These are phyloP conservation scores for Thymelicus acteon DNA, from an alignment of 2,888 invertebrate species.

Conservation along the genomic window DNA sequence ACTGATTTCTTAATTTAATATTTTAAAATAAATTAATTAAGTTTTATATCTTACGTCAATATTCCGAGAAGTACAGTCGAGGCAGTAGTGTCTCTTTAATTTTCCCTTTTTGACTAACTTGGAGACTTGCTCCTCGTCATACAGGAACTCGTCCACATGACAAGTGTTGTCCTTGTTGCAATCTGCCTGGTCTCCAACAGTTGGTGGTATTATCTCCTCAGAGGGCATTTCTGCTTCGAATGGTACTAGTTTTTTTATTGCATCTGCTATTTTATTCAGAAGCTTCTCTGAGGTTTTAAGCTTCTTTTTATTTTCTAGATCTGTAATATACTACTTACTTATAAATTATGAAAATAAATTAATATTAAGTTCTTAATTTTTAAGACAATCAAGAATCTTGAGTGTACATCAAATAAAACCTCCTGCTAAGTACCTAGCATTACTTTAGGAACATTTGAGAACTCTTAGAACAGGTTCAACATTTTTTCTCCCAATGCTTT, in stretches of 20 bases:
- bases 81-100: constrained; percentile 66
- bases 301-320: constrained; percentile 60
- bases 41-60: constrained; percentile 52
- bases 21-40: too few relatives aligned
- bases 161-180: constrained; percentile 78
- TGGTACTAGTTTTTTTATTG: constrained; percentile 68
- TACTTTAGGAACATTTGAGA: too few relatives aligned
- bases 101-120: constrained; percentile 63
- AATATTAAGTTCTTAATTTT: too few relatives aligned
- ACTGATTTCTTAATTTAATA: too few relatives aligned
- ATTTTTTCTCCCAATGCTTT: too few relatives aligned
- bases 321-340: constrained; percentile 48
- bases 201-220: constrained; percentile 71
- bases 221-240: constrained; percentile 70
- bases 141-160: constrained; percentile 88
- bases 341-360: too few relatives aligned
- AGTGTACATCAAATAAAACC: too few relatives aligned
- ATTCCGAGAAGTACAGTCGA: constrained; percentile 70
- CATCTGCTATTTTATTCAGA: constrained; percentile 64
- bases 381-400: too few relatives aligned
- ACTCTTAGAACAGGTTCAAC: too few relatives aligned
- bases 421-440: too few relatives aligned
- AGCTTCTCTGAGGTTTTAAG: constrained; percentile 58
- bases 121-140: constrained; percentile 86
- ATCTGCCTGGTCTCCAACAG: constrained; percentile 78